Percentiles rank a stretch among this genome's conserved stretches.
phyloP scores from a whole-genome alignment of 2,888 invertebrate species.

The Deroplatys truncata region DNA sequence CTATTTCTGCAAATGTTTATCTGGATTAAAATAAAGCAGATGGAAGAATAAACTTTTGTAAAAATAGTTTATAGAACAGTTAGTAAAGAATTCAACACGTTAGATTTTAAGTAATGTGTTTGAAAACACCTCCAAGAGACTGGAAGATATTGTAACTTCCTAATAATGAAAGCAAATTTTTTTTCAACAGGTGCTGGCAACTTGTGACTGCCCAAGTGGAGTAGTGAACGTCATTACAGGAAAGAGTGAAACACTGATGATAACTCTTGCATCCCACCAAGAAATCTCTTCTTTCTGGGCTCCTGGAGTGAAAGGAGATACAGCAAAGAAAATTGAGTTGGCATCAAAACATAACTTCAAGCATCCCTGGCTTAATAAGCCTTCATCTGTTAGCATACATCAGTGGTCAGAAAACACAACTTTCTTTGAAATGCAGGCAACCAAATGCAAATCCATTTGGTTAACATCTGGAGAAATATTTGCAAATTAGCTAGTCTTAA shows the following conservation, averaged over 20 bases:
- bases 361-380: background rate
- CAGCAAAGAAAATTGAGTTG: constrained; percentile 1
- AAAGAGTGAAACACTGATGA: background rate
- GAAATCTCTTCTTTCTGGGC: constrained; percentile 16
- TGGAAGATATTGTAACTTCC: background rate
- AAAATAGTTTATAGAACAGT: too few species aligned
- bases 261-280: constrained; percentile 15
- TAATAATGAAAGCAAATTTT: too few species aligned
- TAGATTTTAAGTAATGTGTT: too few species aligned
- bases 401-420: background rate
- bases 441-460: constrained; percentile 22
- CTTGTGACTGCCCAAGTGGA: constrained; percentile 19
- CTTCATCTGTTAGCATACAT: background rate
- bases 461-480: constrained; percentile 19
- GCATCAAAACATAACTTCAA: constrained; percentile 16
- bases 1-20: too few species aligned
- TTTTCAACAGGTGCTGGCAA: background rate
- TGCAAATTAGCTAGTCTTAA: constrained; percentile 14
- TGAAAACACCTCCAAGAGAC: too few species aligned
- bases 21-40: too few species aligned
- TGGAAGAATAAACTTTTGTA: too few species aligned
- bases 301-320: background rate
- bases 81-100: too few species aligned
- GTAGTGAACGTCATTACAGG: constrained; percentile 22
- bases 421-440: constrained; percentile 2